phyloP scores from a whole-genome alignment of 2,888 invertebrate genomes.

The Caenorhabditis uteleia region DNA sequence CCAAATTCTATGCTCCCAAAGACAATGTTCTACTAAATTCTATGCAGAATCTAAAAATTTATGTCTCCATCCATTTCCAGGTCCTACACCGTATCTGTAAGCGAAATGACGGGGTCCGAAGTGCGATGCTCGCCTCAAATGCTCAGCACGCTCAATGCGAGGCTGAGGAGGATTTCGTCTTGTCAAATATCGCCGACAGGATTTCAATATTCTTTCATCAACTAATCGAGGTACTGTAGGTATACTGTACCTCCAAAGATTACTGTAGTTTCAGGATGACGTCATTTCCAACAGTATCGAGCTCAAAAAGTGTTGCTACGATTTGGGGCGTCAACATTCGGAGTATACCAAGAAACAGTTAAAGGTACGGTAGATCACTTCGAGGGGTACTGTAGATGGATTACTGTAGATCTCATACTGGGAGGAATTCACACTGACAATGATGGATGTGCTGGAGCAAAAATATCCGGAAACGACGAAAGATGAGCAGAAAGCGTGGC shows the following conservation, averaged over 20 bases:
- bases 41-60: too few relatives aligned
- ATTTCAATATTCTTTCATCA: conserved; percentile 28
- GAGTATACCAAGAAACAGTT: conserved; percentile 32
- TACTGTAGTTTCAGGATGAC: conserved; percentile 14
- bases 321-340: conserved; percentile 29
- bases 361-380: conserved; percentile 10
- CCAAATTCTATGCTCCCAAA: too few relatives aligned
- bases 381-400: not conserved
- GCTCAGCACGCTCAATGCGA: conserved; percentile 30
- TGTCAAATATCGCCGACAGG: conserved; percentile 29
- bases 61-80: conserved; percentile 14
- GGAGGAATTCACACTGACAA: conserved; percentile 40
- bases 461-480: conserved; percentile 28
- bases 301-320: conserved; percentile 25
- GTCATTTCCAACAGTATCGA: conserved; percentile 18
- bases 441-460: conserved; percentile 37
- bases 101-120: conserved; percentile 20
- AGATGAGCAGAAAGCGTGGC: conserved; percentile 41
- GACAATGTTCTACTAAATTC: too few relatives aligned
- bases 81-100: conserved; percentile 28
- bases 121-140: conserved; percentile 27
- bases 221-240: conserved; percentile 12
- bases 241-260: not conserved
- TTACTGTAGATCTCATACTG: conserved; percentile 28
- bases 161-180: conserved; percentile 33